phyloP scores from a whole-genome alignment of 2,888 invertebrate species.

The Pediacus dermestoides region DNA sequence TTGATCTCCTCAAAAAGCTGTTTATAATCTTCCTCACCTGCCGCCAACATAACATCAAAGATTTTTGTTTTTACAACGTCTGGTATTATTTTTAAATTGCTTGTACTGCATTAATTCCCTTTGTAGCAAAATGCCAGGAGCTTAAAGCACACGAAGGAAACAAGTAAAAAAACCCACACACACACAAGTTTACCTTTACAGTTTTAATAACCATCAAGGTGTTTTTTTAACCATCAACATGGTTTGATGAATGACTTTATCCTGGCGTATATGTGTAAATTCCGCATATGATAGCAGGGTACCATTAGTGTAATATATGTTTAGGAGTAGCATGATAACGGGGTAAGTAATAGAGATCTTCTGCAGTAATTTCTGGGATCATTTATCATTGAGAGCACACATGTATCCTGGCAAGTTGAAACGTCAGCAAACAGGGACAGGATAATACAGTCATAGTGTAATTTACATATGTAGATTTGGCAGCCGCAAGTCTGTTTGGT shows the following conservation, averaged over 20 bases:
- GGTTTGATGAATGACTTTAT: no score
- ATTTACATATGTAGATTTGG: slow-evolving; percentile 8
- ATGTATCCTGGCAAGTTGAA: slow-evolving; percentile 7
- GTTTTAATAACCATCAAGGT: no score
- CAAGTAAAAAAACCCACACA: no score
- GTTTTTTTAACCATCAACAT: no score
- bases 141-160: no score
- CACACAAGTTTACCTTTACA: no score
- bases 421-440: slow-evolving; percentile 12
- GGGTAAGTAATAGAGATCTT: not conserved
- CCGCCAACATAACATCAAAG: slow-evolving; percentile 9
- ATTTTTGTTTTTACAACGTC: slow-evolving; percentile 5
- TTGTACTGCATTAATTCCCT: no score
- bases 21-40: slow-evolving; percentile 13
- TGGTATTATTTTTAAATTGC: slow-evolving; percentile 7
- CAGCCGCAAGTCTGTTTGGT: slow-evolving; percentile 2
- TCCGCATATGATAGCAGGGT: no score
- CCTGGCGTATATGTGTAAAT: no score
- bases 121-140: no score
- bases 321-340: no score
- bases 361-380: not conserved
- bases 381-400: slow-evolving; percentile 1
- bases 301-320: no score
- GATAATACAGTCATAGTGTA: slow-evolving; percentile 5
- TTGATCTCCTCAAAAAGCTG: slow-evolving; percentile 13